Percentiles rank a stretch among this genome's conserved stretches.
phyloP scores from a whole-genome alignment of 2,888 invertebrate species.

The Ormyrus nitidulus region DNA sequence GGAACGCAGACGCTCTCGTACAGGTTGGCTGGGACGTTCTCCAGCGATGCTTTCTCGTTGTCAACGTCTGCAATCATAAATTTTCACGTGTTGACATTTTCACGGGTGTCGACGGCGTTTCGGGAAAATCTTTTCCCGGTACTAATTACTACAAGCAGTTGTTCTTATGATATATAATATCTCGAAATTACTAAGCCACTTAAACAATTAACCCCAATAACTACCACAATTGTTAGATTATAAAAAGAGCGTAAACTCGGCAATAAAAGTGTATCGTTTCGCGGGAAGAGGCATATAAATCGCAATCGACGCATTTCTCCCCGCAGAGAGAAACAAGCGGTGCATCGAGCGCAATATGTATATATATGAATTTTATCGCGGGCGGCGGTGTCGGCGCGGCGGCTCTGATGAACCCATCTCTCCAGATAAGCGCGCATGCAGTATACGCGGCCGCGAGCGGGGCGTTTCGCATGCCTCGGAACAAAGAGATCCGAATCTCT shows the following conservation, averaged over 20 bases:
- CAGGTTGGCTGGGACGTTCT: conserved; percentile 84
- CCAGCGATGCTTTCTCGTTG: conserved; percentile 84
- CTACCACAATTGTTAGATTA: no score
- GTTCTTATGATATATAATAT: no score
- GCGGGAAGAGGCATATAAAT: conserved; percentile 7
- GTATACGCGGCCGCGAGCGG: neutral
- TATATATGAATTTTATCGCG: conserved; percentile 44
- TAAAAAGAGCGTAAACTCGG: no score
- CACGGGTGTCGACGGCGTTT: no score
- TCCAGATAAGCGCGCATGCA: conserved; percentile 28
- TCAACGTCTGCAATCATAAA: conserved; percentile 81
- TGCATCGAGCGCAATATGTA: conserved; percentile 21
- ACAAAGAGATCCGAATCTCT: conserved; percentile 54
- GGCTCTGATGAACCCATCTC: conserved; percentile 51
- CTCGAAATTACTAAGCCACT: no score
- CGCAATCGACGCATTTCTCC: conserved; percentile 22
- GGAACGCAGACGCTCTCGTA: conserved; percentile 90
- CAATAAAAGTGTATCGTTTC: no score
- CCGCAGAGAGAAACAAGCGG: conserved; percentile 4
- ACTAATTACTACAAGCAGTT: no score
- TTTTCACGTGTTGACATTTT: no score
- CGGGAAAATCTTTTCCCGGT: no score
- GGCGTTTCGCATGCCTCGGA: conserved; percentile 40
- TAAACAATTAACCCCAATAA: no score
- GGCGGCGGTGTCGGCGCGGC: neutral